A percentile compares a stretch with the other conserved stretches of the same genome.
phyloP scores from a whole-genome alignment of 2,888 invertebrate species.

The Fragum sueziense region DNA sequence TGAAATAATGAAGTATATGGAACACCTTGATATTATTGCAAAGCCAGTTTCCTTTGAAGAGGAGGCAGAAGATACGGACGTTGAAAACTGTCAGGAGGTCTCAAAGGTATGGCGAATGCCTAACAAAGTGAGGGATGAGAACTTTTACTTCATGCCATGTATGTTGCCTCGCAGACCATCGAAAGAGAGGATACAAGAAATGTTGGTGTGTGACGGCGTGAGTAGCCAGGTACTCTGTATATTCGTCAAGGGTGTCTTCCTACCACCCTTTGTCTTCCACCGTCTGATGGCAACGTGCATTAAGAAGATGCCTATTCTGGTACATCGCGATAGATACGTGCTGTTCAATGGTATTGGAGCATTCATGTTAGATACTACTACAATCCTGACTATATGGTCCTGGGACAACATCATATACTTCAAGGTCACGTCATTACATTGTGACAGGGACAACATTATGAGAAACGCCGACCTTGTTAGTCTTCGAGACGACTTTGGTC shows the following conservation, averaged over 20 bases:
- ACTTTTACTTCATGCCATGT: slow-evolving; percentile 10
- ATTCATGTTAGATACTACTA: not conserved
- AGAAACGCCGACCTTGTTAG: not conserved
- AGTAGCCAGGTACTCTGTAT: not conserved
- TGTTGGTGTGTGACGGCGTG: not conserved
- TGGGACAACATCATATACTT: slow-evolving; percentile 1
- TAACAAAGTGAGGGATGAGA: not conserved
- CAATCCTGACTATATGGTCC: not conserved
- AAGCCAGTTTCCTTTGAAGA: slow-evolving; percentile 26
- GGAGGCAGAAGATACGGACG: not conserved
- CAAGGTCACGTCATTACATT: not conserved
- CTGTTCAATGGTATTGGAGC: not conserved
- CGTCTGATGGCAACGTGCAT: not conserved
- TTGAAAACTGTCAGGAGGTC: not conserved
- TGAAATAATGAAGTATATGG: slow-evolving; percentile 46
- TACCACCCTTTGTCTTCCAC: slow-evolving; percentile 3
- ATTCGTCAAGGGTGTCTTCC: not conserved
- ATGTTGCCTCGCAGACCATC: not conserved
- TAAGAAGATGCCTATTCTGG: not conserved
- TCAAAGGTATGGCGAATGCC: not conserved
- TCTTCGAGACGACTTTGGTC: not conserved
- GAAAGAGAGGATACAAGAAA: not conserved
- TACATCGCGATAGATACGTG: not conserved
- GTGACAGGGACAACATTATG: not conserved
- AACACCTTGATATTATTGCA: slow-evolving; percentile 48